phyloP scores from a whole-genome alignment of 1,140 invertebrate genomes.

The Nasonia longicornis region DNA sequence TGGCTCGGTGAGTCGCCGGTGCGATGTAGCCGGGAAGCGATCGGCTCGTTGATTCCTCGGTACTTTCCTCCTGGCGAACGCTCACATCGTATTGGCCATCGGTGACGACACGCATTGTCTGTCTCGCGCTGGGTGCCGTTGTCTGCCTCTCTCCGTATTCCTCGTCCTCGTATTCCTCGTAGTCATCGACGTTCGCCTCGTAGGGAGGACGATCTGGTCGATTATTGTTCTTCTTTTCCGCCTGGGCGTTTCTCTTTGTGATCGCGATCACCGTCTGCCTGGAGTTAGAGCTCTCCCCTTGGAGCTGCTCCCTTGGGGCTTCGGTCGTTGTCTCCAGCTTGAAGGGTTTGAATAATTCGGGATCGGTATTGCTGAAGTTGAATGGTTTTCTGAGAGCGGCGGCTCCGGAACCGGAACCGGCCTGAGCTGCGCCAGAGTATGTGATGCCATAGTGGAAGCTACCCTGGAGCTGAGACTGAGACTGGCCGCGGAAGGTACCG shows the following conservation, averaged over 20 bases:
- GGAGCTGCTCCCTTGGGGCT: slow-evolving; percentile 1
- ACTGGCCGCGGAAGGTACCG: slow-evolving; percentile 78
- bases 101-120: slow-evolving; percentile 39
- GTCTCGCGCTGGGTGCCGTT: not conserved
- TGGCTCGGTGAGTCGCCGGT: slow-evolving; percentile 76
- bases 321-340: slow-evolving; percentile 53
- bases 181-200: slow-evolving; percentile 50
- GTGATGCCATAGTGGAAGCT: slow-evolving; percentile 82
- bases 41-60: slow-evolving; percentile 70
- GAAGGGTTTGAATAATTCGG: slow-evolving; percentile 58
- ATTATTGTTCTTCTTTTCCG: slow-evolving; percentile 34
- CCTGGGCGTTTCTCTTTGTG: slow-evolving; percentile 33
- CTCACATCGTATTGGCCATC: slow-evolving; percentile 56
- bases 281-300: slow-evolving; percentile 48
- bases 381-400: slow-evolving; percentile 62
- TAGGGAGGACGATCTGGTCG: not conserved
- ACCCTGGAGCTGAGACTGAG: slow-evolving; percentile 83
- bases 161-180: slow-evolving; percentile 63
- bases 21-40: slow-evolving; percentile 75
- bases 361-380: slow-evolving; percentile 58
- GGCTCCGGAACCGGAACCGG: slow-evolving; percentile 76
- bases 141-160: slow-evolving; percentile 42
- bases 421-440: slow-evolving; percentile 84
- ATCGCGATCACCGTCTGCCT: slow-evolving; percentile 50
- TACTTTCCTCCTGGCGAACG: slow-evolving; percentile 56